Conservation (phyloP, 2,797 vertebrate species). For the Coregonus sp. region DNA sequence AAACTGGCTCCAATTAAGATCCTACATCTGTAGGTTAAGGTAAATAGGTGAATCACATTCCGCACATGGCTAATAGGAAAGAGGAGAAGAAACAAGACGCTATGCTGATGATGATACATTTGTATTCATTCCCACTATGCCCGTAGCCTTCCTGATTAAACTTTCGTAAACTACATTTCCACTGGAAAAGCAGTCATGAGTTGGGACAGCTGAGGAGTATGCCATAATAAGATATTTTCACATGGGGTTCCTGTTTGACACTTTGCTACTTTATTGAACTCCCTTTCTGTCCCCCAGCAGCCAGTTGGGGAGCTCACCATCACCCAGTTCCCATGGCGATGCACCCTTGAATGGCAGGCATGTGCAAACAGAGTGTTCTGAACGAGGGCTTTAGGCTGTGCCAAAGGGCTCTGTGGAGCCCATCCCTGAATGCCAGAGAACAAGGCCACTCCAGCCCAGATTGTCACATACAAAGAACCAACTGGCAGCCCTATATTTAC, state of each 20-base stretch:
- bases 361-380: slow-evolving; percentile 69
- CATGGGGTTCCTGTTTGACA: slow-evolving; percentile 22
- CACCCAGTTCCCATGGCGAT: slow-evolving; percentile 69
- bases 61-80: no score
- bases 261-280: slow-evolving; percentile 55
- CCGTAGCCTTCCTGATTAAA: no score
- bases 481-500: slow-evolving; percentile 71
- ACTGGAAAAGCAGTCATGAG: neutral
- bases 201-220: neutral
- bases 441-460: slow-evolving; percentile 71
- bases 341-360: slow-evolving; percentile 67
- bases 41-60: no score
- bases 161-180: no score
- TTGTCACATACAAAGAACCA: slow-evolving; percentile 67
- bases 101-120: no score
- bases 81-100: no score
- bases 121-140: no score
- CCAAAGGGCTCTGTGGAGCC: slow-evolving; percentile 70
- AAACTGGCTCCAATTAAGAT: no score
- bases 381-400: slow-evolving; percentile 61
- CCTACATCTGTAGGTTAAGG: no score
- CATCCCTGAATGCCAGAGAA: slow-evolving; percentile 71
- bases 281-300: slow-evolving; percentile 45
- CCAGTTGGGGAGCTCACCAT: slow-evolving; percentile 40
- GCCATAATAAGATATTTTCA: neutral